phyloP scores from a whole-genome alignment of 2,113 vertebrate species.

The Rhea pennata region DNA sequence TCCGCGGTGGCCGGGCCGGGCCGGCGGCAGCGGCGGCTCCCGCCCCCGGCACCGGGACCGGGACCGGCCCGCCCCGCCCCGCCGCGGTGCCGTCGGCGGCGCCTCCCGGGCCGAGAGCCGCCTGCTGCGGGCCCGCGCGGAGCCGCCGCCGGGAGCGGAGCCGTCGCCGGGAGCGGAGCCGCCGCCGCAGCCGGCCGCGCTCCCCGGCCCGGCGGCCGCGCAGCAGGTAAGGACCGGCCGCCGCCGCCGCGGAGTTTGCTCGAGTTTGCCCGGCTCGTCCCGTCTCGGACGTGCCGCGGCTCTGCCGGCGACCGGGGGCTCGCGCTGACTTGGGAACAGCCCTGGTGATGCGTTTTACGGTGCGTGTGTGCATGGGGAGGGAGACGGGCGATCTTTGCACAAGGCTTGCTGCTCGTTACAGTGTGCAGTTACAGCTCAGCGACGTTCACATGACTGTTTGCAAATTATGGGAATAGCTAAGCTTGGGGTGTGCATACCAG shows the following conservation, averaged over 20 bases:
- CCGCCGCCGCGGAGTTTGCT: not conserved
- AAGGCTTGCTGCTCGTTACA: rapidly evolving
- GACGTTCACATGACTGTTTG: rapidly evolving
- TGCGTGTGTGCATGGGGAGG: not conserved
- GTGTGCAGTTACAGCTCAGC: rapidly evolving
- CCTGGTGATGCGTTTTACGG: not conserved
- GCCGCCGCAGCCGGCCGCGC: slow-evolving; percentile 21
- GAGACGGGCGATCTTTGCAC: rapidly evolving
- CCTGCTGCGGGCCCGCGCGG: not conserved
- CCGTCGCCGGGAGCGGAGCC: too few relatives aligned
- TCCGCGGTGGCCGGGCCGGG: not conserved
- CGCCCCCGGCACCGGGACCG: too few relatives aligned
- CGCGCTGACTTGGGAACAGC: not conserved
- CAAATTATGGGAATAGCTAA: not conserved
- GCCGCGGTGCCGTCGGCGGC: not conserved
- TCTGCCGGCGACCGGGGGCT: not conserved
- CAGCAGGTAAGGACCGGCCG: slow-evolving; percentile 48
- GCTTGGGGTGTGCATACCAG: not conserved
- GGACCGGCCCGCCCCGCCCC: not conserved
- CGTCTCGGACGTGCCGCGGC: not conserved
- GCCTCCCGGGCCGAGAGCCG: not conserved
- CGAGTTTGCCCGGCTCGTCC: not conserved
- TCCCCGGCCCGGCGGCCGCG: not conserved
- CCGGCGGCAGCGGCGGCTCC: not conserved
- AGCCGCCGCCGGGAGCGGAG: slow-evolving; percentile 13